Conservation (phyloP, 2,113 vertebrate species). For the Mohoua ochrocephala region DNA sequence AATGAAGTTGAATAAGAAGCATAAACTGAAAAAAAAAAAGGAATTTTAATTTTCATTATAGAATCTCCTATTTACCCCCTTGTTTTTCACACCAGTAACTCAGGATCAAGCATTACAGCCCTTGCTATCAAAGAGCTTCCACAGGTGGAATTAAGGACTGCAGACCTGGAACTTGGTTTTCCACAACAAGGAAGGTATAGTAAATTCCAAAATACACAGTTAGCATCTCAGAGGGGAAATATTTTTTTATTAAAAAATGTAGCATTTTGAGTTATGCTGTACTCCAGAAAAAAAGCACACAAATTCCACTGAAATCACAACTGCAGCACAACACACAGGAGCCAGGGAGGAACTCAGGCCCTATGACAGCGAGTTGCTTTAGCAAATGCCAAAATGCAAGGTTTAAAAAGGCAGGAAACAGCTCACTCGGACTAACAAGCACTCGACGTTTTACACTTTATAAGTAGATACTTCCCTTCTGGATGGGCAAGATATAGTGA, state of each 20-base stretch:
- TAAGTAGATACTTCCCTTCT: slow-evolving; percentile 34
- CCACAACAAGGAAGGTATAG: not conserved
- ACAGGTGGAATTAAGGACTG: not conserved
- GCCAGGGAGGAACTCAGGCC: not conserved
- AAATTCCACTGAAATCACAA: not conserved
- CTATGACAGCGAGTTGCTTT: not conserved
- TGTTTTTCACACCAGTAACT: not conserved
- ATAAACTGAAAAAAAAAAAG: slow-evolving; percentile 42
- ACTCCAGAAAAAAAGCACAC: not conserved
- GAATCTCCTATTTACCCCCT: not conserved
- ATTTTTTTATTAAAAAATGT: not conserved
- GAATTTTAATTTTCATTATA: not conserved
- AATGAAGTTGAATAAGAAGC: slow-evolving; percentile 48
- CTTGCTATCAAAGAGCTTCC: not conserved
- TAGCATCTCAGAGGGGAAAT: slow-evolving; percentile 14
- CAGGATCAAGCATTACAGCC: not conserved
- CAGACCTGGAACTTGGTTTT: not conserved
- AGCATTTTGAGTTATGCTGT: not conserved
- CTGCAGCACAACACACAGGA: not conserved
- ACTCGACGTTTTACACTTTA: not conserved
- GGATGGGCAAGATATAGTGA: not conserved
- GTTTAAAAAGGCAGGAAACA: not conserved
- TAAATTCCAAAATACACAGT: not conserved
- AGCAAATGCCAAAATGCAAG: not conserved
- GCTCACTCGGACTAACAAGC: not conserved